Percentiles rank a stretch among this genome's conserved stretches.
phyloP scores from a whole-genome alignment of 2,113 vertebrate species.

The Ahaetulla prasina region DNA sequence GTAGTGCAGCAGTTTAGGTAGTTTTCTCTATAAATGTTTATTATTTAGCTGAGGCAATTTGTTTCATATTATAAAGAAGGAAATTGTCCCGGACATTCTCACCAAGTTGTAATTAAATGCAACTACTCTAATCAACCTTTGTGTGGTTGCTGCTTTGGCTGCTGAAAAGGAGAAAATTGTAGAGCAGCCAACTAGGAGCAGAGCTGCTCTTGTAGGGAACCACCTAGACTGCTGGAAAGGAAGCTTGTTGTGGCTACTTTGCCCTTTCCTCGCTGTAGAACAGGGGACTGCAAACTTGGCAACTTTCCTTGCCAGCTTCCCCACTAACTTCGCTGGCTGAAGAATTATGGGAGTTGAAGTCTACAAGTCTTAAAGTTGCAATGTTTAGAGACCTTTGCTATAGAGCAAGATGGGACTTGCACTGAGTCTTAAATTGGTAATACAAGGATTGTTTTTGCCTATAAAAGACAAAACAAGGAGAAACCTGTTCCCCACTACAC shows the following conservation, averaged over 20 bases:
- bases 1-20: not conserved
- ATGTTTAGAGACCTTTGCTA: not conserved
- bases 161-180: not conserved
- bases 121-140: not conserved
- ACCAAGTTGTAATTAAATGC: not conserved
- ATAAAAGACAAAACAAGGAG: not conserved
- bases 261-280: not conserved
- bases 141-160: not conserved
- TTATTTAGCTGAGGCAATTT: not conserved
- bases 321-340: not conserved
- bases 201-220: not conserved
- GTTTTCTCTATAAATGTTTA: not conserved
- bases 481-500: not conserved
- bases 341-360: not conserved
- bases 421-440: not conserved
- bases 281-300: not conserved
- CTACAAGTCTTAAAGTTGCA: not conserved
- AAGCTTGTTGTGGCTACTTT: not conserved
- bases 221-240: not conserved
- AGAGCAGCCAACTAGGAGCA: not conserved
- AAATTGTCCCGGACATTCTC: not conserved
- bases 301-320: not conserved
- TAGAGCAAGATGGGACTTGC: not conserved
- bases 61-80: not conserved
- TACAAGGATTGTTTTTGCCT: not conserved